Evolutionary conservation across 2,888 invertebrate species (phyloP).

Genomic region (Chymomyza procnemis): DNA sequence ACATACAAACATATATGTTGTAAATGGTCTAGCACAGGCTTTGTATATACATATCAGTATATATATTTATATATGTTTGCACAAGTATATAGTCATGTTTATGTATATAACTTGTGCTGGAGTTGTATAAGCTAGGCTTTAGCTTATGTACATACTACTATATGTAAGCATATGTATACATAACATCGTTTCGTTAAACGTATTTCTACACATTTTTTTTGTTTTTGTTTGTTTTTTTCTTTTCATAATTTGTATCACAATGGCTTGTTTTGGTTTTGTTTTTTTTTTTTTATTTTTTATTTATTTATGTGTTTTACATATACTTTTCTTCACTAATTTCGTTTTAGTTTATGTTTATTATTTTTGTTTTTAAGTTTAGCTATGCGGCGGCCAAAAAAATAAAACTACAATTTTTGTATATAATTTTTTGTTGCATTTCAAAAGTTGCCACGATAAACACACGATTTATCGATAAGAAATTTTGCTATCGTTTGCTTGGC

Average conservation of each 20-base stretch:
- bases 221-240: slow-evolving; percentile 37
- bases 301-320: neutral
- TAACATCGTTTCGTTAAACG: slow-evolving; percentile 10
- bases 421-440: neutral
- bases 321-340: slow-evolving; percentile 12
- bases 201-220: slow-evolving; percentile 11
- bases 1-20: slow-evolving; percentile 25
- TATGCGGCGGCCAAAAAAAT: neutral
- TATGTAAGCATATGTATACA: slow-evolving; percentile 3
- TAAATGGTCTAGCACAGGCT: slow-evolving; percentile 12
- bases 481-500: no score
- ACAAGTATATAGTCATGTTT: neutral
- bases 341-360: slow-evolving; percentile 21
- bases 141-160: slow-evolving; percentile 45
- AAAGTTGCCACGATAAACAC: neutral
- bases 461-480: neutral
- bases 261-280: slow-evolving; percentile 34
- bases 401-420: neutral
- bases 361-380: slow-evolving; percentile 17
- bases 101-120: neutral
- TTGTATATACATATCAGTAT: neutral
- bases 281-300: slow-evolving; percentile 15
- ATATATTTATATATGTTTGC: neutral
- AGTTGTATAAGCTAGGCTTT: slow-evolving; percentile 3
- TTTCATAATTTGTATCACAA: slow-evolving; percentile 35